Base-by-base conservation (phyloP, 2,888 invertebrate species). In the Sicus ferrugineus region DNA sequence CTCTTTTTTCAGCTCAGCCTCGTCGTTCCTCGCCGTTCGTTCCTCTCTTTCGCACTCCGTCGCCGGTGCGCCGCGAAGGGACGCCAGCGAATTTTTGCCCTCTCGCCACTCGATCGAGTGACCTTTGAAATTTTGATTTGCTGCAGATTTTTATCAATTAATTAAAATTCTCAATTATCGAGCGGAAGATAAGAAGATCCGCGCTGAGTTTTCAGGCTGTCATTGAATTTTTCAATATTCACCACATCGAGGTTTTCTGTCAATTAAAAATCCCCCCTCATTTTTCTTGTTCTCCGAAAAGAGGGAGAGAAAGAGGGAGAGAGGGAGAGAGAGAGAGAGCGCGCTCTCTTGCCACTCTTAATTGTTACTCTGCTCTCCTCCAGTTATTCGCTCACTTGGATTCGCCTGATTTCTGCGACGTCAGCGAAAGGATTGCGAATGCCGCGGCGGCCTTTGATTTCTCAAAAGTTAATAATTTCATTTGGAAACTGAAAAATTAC, bases 361-460 rank as follows among this genome's bases (percentile, higher is more conserved):
- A n/a, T n/a, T n/a, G n/a, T n/a, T n/a, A n/a, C n/a, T n/a, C n/a
- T n/a, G n/a, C 46, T 46, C 46, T 3, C 19, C n/a, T 46, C 46
- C n/a, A n/a, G n/a, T n/a, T 46, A 34, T 59, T 11, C 7, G 11
- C 5, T 0, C 19, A n/a, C 30, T 31, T 31, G 19, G 30, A 11
- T 31, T 26, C 19, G 26, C 23, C 30, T 30, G 11, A 31, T 58
- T 30, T 28, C 16, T 4, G 16, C 30, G 56, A 11, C 30, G 56
- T 58, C 56, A 59, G 59, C 31, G 54, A 28, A 54, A 26, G 7
- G 23, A 54, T 54, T 28, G 23, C 3, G 26, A 54, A n/a, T n/a
- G n/a, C n/a, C n/a, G n/a, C n/a, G n/a, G n/a, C n/a, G n/a, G 11
- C 23, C 54, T 54, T 68, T 68, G 38, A 68, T 54, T 52, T 68